Conservation (phyloP, 2,113 vertebrate species). For the Scalopus aquaticus region DNA sequence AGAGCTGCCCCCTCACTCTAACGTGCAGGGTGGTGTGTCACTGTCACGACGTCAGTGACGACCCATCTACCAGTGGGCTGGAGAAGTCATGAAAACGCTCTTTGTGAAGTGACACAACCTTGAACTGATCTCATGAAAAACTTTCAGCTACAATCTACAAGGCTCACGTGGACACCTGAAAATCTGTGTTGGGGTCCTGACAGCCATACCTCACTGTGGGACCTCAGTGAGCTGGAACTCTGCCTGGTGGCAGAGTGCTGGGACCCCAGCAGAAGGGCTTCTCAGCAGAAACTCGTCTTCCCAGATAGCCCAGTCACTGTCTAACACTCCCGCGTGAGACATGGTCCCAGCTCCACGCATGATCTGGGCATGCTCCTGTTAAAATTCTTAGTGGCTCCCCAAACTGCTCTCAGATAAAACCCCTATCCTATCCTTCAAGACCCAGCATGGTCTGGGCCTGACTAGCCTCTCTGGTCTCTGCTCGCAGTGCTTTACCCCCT, state of each 20-base stretch:
- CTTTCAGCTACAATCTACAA: neutral
- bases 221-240: neutral
- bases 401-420: neutral
- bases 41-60: neutral
- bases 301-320: neutral
- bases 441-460: neutral
- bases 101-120: neutral
- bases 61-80: neutral
- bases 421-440: neutral
- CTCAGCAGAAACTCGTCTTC: neutral
- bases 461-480: neutral
- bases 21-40: neutral
- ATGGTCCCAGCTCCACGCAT: neutral
- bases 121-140: neutral
- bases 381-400: neutral
- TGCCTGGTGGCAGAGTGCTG: neutral
- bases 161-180: neutral
- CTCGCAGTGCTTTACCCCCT: fast-evolving
- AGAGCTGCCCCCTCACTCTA: neutral
- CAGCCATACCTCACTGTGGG: neutral
- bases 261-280: neutral
- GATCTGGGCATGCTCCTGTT: neutral
- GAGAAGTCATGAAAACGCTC: neutral
- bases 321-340: neutral
- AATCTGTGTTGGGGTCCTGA: neutral